These are phyloP conservation scores for Semnornis frantzii DNA, from an alignment of 2,113 vertebrate genomes.

Conservation along the genomic window DNA sequence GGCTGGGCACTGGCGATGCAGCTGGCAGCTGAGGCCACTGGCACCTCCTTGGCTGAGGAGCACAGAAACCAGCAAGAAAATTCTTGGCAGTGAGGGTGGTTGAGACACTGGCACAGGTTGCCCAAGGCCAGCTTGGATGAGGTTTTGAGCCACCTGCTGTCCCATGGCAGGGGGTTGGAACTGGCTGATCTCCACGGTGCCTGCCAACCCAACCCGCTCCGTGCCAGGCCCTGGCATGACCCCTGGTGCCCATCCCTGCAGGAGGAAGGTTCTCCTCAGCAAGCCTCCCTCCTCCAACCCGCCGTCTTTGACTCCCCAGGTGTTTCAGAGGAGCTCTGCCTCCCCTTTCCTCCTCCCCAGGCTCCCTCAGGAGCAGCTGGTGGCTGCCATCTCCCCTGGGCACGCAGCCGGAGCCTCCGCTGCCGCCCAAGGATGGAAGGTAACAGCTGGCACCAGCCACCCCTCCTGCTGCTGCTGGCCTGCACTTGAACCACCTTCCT, in stretches of 20 bases:
- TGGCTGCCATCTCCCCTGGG: constrained; percentile 71
- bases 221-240: neutral
- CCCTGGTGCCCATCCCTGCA: neutral
- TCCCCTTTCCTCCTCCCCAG: constrained; percentile 73
- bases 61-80: no score
- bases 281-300: constrained; percentile 23
- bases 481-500: constrained; percentile 47
- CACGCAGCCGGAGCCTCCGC: constrained; percentile 66
- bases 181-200: no score
- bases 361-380: constrained; percentile 69
- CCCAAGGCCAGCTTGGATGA: no score
- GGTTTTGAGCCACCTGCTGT: no score
- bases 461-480: neutral
- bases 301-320: constrained; percentile 81
- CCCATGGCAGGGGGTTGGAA: no score
- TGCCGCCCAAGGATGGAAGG: constrained; percentile 80
- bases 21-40: neutral
- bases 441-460: constrained; percentile 75
- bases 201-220: no score
- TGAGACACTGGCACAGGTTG: no score
- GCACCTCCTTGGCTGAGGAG: fast-evolving
- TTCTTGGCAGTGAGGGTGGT: no score
- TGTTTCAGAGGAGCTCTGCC: constrained; percentile 87
- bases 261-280: neutral
- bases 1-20: fast-evolving